phyloP scores from a whole-genome alignment of 2,888 invertebrate genomes.

The Crossocerus cetratus region DNA sequence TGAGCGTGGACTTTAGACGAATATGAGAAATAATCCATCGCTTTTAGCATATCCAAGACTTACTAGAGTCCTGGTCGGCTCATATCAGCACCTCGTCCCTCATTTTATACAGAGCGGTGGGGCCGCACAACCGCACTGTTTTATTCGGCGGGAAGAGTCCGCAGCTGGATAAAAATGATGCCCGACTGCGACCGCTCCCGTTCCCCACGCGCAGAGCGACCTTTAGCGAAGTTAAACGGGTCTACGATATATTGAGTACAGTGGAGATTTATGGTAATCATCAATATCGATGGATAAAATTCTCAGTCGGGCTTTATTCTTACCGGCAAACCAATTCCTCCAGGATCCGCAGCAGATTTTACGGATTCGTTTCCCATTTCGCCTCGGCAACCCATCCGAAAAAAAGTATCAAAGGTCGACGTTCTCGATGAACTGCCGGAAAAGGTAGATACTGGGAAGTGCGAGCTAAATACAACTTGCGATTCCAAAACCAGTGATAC shows the following conservation, averaged over 20 bases:
- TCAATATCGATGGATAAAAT: not conserved
- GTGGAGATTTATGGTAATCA: slow-evolving; percentile 83
- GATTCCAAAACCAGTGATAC: slow-evolving; percentile 35
- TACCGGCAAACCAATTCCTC: not conserved
- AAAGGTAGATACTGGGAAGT: slow-evolving; percentile 32
- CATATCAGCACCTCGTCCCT: slow-evolving; percentile 83
- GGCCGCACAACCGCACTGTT: slow-evolving; percentile 84
- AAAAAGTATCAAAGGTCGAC: slow-evolving; percentile 60
- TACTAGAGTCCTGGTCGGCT: slow-evolving; percentile 83
- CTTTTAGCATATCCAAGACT: slow-evolving; percentile 86
- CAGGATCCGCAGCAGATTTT: slow-evolving; percentile 69
- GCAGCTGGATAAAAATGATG: slow-evolving; percentile 82
- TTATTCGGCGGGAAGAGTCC: slow-evolving; percentile 87
- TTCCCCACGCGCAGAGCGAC: slow-evolving; percentile 91
- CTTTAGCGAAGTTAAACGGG: slow-evolving; percentile 87
- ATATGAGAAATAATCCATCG: not conserved
- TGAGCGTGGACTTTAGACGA: not conserved
- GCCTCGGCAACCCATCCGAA: slow-evolving; percentile 68
- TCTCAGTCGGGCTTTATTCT: not conserved
- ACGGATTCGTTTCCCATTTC: slow-evolving; percentile 70
- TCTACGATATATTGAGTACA: slow-evolving; percentile 83
- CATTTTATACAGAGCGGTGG: slow-evolving; percentile 87
- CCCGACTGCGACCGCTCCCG: slow-evolving; percentile 84
- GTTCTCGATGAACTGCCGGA: slow-evolving; percentile 54
- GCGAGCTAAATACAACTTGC: slow-evolving; percentile 21